Evolutionary conservation across 2,888 invertebrate species (phyloP).

Genomic region (Euphydryas editha): DNA sequence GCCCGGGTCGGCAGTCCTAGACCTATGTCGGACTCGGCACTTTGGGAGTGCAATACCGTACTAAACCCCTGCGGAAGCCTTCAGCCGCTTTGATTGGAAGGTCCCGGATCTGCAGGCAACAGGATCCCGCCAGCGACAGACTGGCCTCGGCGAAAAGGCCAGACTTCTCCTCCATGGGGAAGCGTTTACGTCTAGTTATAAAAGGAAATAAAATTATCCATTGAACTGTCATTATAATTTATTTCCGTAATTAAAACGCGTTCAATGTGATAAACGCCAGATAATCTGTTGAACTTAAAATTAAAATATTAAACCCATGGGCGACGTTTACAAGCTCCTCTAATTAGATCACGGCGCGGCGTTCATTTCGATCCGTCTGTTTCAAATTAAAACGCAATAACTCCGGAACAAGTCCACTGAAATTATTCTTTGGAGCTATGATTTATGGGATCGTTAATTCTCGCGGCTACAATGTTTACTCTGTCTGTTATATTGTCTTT

Average conservation of each 20-base stretch:
- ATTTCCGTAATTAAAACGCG: neutral
- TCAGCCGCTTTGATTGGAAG: too few relatives aligned
- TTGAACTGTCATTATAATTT: neutral
- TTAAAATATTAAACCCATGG: conserved; percentile 14
- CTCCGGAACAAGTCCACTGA: conserved; percentile 45
- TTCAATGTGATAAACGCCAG: neutral
- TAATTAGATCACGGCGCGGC: conserved; percentile 31
- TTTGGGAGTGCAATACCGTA: too few relatives aligned
- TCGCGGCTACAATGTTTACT: conserved; percentile 40
- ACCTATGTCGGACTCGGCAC: too few relatives aligned
- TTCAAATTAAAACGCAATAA: conserved; percentile 66
- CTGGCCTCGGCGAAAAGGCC: too few relatives aligned
- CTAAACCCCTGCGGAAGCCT: too few relatives aligned
- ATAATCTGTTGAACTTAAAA: conserved; percentile 19
- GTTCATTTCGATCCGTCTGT: conserved; percentile 51
- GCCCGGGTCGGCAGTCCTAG: too few relatives aligned
- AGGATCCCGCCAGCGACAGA: too few relatives aligned
- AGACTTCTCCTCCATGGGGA: too few relatives aligned
- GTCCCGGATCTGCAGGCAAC: too few relatives aligned
- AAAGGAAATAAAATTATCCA: neutral
- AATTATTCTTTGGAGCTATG: conserved; percentile 51
- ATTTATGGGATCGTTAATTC: conserved; percentile 56
- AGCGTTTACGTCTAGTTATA: neutral
- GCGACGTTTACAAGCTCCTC: conserved; percentile 26
- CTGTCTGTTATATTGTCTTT: conserved; percentile 34